A percentile compares a stretch with the other conserved stretches of the same genome.
Conservation (phyloP, 2,888 invertebrate species). For the Epirrita christyi region DNA sequence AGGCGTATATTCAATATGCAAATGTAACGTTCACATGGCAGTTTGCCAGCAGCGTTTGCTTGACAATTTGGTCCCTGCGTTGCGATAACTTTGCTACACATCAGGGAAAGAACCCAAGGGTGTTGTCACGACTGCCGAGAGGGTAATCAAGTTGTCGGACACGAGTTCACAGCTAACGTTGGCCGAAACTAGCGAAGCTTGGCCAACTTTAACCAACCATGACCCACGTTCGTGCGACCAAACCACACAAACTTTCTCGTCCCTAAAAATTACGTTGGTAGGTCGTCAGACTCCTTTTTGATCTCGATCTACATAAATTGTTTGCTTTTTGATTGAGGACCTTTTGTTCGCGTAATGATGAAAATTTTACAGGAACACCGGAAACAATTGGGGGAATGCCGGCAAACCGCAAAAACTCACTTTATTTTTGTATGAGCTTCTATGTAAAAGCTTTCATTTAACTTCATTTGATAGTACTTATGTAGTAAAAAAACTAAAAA, state of each 20-base stretch:
- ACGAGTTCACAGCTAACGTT: conserved; percentile 20
- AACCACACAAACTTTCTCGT: conserved; percentile 35
- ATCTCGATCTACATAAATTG: conserved; percentile 51
- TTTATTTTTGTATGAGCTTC: conserved; percentile 7
- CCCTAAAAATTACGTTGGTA: conserved; percentile 35
- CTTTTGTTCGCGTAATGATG: conserved; percentile 37
- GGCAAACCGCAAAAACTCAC: conserved; percentile 11
- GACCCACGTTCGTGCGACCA: conserved; percentile 29
- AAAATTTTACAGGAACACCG: conserved; percentile 34
- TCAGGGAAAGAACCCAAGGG: conserved; percentile 37
- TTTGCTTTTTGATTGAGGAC: conserved; percentile 53
- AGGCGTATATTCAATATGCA: conserved; percentile 3
- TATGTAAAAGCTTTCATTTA: too few relatives aligned
- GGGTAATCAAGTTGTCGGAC: conserved; percentile 43
- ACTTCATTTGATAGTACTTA: too few relatives aligned
- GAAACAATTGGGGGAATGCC: conserved; percentile 12
- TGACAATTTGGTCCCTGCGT: conserved; percentile 31
- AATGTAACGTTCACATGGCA: conserved; percentile 27
- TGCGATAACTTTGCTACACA: conserved; percentile 35
- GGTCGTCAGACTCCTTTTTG: conserved; percentile 49
- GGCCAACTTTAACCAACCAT: conserved; percentile 13
- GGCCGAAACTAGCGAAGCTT: conserved; percentile 8
- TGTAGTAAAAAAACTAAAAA: too few relatives aligned
- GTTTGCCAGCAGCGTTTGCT: conserved; percentile 24
- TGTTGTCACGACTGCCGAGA: conserved; percentile 27